These are phyloP conservation scores for Azemiops feae DNA, from an alignment of 2,113 vertebrate genomes.

Conservation along the genomic window DNA sequence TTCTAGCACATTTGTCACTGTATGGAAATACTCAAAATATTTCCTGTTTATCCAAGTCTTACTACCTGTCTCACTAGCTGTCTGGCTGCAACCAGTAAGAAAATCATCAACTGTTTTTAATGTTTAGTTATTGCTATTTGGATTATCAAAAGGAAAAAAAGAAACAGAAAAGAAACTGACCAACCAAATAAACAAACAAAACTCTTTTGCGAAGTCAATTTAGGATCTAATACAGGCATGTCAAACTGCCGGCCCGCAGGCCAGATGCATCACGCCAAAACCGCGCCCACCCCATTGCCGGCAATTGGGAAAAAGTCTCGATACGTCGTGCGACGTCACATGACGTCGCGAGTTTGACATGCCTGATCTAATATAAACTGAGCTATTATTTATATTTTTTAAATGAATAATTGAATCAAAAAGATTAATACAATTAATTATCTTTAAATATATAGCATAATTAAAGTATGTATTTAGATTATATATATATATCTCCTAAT, in stretches of 20 bases:
- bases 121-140: background rate
- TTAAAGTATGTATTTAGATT: background rate
- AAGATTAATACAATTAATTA: background rate
- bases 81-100: background rate
- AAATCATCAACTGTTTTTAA: background rate
- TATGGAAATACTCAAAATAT: background rate
- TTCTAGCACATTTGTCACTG: background rate
- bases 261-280: too few relatives aligned
- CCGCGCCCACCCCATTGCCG: too few relatives aligned
- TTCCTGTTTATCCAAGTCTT: background rate
- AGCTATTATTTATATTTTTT: background rate
- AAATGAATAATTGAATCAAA: background rate
- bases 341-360: too few relatives aligned
- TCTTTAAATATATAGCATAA: background rate
- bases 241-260: too few relatives aligned
- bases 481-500: background rate
- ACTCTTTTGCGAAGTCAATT: background rate
- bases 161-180: background rate
- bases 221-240: background rate
- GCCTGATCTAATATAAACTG: background rate
- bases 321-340: too few relatives aligned
- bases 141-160: background rate
- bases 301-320: too few relatives aligned
- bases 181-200: background rate
- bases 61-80: background rate